Evolutionary conservation across 2,113 vertebrate genomes (phyloP).

Genomic region (Trichechus manatus): DNA sequence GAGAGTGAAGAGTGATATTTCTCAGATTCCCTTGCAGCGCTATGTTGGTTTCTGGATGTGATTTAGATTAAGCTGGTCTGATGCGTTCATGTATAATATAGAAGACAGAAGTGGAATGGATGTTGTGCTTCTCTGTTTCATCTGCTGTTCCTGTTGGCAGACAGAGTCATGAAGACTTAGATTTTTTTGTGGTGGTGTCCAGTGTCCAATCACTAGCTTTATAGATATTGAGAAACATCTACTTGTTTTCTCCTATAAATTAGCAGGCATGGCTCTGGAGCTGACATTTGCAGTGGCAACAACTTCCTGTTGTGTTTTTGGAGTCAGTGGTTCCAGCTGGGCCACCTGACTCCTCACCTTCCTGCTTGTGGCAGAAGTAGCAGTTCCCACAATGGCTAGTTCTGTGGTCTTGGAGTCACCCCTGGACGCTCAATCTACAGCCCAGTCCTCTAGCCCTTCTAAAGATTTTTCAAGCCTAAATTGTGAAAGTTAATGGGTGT

Average conservation of each 20-base stretch:
- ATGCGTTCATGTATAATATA: neutral
- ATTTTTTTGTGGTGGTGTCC: neutral
- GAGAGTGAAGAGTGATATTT: neutral
- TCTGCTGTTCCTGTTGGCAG: neutral
- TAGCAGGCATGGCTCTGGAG: neutral
- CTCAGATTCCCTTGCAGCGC: neutral
- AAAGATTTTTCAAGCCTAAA: neutral
- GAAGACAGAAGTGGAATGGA: neutral
- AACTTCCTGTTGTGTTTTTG: neutral
- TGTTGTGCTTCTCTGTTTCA: neutral
- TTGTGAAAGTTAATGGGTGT: neutral
- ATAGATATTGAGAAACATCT: neutral
- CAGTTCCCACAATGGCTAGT: neutral
- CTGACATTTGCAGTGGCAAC: neutral
- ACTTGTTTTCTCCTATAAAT: neutral
- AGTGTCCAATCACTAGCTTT: neutral
- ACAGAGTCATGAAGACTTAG: neutral
- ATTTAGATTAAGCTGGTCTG: neutral
- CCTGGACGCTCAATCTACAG: neutral
- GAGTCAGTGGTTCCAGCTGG: neutral
- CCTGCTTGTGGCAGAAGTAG: neutral
- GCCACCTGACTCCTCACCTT: neutral
- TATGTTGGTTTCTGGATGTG: neutral
- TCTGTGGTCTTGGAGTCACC: neutral
- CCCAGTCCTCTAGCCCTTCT: neutral